phyloP scores from a whole-genome alignment of 2,888 invertebrate genomes.

The Eilema sororculum region DNA sequence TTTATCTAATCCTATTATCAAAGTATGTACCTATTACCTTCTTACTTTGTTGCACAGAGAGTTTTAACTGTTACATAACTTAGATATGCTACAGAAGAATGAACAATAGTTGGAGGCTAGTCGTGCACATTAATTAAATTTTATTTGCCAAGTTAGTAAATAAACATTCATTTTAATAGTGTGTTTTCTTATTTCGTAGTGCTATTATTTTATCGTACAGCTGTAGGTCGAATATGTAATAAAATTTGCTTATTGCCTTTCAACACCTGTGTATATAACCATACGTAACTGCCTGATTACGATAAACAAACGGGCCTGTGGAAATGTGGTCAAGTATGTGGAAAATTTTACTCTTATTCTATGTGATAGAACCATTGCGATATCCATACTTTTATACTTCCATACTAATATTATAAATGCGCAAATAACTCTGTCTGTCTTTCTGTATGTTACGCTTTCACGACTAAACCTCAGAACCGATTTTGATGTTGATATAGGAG shows the following conservation, averaged over 20 bases:
- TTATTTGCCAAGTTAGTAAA: not conserved
- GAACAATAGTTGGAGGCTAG: not conserved
- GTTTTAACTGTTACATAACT: not conserved
- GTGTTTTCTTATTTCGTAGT: not conserved
- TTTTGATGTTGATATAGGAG: too few species aligned
- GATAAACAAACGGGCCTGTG: not conserved
- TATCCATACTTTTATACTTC: too few species aligned
- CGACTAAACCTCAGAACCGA: too few species aligned
- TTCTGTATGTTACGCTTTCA: too few species aligned
- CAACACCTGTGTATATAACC: not conserved
- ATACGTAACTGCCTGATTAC: not conserved
- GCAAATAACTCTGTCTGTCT: too few species aligned
- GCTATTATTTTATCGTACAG: not conserved
- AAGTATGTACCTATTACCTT: not conserved
- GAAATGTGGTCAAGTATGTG: not conserved
- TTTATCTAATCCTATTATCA: not conserved
- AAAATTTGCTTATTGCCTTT: not conserved
- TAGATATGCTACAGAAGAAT: not conserved
- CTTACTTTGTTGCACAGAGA: not conserved
- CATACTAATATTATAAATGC: too few species aligned
- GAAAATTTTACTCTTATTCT: not conserved
- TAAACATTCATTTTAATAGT: not conserved
- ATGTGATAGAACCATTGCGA: too few species aligned
- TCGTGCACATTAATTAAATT: not conserved
- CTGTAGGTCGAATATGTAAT: constrained; percentile 4